Base-by-base conservation (phyloP, 2,888 invertebrate genomes). In the Heteromurus nitidus region DNA sequence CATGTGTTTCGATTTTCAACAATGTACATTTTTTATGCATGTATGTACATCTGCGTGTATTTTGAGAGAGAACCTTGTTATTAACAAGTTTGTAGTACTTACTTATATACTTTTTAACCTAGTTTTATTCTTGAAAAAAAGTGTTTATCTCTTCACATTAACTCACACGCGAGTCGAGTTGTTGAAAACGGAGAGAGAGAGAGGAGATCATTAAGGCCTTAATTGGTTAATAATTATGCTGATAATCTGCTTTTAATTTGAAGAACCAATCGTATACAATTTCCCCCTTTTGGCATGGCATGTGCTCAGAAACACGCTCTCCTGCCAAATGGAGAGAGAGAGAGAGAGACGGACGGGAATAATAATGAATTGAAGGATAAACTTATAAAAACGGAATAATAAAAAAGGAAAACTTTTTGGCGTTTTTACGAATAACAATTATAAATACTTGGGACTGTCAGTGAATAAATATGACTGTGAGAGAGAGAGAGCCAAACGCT, bases 201-300 rank as follows among this genome's bases (percentile, higher is more conserved):
- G 44, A 75, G 50, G 26, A 62, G 76, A 62, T 76, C 76, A 76
- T 76, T 76, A 76, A 76, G 50, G 44, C 44, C 76, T 76, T 76
- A 76, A 76, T 76, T 76, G 76, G 76, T 68, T 62, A 69, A 76
- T 76, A 76, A 76, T 76, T 76, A 76, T 76, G 31, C 76, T 65
- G 76, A 60, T 76, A 76, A 76, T 76, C 76, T 69, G 24, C 76
- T 76, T 76, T 76, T 76, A 69, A 69, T 69, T 69, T 76, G 69
- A 62, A 69, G 58, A 65, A 28, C 28, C 67, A n/a, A 67, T 50
- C 7, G 31, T 24, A 58, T 70, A 70, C 42, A 28, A 53, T 68
- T 70, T 24, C 30, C 67, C 75, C 58, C 42, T 42, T 53, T 55
- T 67, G 55, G 47, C 55, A 76, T 69, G 76, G 76, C 76, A 76